Evolutionary conservation across 2,888 invertebrate species (phyloP).

Genomic region (Neocrepidodera transversa): DNA sequence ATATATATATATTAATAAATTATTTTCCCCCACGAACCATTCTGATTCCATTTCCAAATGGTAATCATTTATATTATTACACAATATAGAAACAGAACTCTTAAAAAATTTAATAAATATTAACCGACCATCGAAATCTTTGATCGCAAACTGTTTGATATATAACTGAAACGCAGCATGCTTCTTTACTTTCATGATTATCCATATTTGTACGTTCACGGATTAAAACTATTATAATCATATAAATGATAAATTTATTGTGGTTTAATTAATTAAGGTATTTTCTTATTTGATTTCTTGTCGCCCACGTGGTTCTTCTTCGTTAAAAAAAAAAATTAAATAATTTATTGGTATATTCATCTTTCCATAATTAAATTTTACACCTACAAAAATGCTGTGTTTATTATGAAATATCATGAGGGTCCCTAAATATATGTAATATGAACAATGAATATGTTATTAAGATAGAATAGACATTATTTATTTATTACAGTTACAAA

Average conservation of each 20-base stretch:
- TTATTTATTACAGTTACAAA: too few species aligned
- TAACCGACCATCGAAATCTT: slow-evolving; percentile 11
- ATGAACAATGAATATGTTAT: too few species aligned
- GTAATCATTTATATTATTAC: slow-evolving; percentile 14
- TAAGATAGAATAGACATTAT: too few species aligned
- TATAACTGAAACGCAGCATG: slow-evolving; percentile 25
- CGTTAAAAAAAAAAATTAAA: slow-evolving; percentile 3
- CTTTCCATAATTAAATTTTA: slow-evolving; percentile 19
- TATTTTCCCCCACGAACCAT: slow-evolving; percentile 10
- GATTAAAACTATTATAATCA: slow-evolving; percentile 22
- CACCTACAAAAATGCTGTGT: slow-evolving; percentile 25
- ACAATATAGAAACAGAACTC: slow-evolving; percentile 15
- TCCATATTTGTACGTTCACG: slow-evolving; percentile 23
- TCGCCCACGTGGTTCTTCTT: slow-evolving; percentile 13
- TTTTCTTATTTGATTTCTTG: slow-evolving; percentile 18
- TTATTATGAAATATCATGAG: slow-evolving; percentile 10
- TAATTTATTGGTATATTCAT: slow-evolving; percentile 13
- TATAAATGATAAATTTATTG: slow-evolving; percentile 27
- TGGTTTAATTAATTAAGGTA: slow-evolving; percentile 28
- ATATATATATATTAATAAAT: slow-evolving; percentile 6
- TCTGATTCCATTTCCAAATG: slow-evolving; percentile 9
- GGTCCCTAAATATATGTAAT: too few species aligned
- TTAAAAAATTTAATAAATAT: slow-evolving; percentile 25
- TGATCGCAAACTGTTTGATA: slow-evolving; percentile 28
- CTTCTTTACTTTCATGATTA: slow-evolving; percentile 18